phyloP scores from a whole-genome alignment of 2,113 vertebrate species.

The Hystrix cristata region DNA sequence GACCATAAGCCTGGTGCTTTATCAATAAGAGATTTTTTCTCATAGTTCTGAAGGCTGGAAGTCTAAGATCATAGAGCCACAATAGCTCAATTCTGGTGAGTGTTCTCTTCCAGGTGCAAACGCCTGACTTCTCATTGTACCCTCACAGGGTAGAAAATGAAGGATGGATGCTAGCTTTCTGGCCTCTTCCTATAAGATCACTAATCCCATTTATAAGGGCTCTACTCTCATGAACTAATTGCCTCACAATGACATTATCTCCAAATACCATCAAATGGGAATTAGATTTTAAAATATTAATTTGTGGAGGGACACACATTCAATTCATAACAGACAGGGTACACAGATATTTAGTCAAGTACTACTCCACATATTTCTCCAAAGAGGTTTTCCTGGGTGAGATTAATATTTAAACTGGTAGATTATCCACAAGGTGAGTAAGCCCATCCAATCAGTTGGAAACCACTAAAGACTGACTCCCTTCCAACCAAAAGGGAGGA shows the following conservation, averaged over 20 bases:
- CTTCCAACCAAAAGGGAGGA: neutral
- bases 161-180: neutral
- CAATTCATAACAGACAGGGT: neutral
- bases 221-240: neutral
- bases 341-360: neutral
- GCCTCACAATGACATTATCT: neutral
- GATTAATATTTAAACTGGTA: neutral
- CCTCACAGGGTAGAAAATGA: neutral
- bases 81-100: neutral
- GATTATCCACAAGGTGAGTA: neutral
- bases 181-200: neutral
- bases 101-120: neutral
- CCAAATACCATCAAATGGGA: neutral
- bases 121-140: neutral
- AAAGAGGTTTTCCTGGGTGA: neutral
- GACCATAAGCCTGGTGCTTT: neutral
- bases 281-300: neutral
- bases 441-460: neutral
- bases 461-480: too few species aligned
- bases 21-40: slow-evolving; percentile 2
- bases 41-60: neutral
- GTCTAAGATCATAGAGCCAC: neutral
- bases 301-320: neutral
- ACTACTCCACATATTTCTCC: neutral
- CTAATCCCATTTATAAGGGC: neutral